Conservation (phyloP, 2,797 vertebrate genomes). For the Delichon dasypus region DNA sequence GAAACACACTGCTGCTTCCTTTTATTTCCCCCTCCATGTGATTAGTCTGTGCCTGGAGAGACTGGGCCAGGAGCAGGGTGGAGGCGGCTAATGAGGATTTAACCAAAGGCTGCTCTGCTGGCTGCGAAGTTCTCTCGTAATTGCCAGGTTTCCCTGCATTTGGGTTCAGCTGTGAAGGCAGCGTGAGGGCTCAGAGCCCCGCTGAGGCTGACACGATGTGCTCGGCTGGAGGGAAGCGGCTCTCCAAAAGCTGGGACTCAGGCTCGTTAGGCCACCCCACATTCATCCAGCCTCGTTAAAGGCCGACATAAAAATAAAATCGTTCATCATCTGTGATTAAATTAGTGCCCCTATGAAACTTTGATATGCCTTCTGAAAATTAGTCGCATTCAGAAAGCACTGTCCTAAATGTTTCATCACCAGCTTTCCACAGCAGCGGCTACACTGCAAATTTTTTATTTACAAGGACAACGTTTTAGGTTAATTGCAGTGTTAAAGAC, state of each 20-base stretch:
- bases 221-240: neutral
- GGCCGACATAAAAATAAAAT: conserved; percentile 7
- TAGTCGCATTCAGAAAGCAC: neutral
- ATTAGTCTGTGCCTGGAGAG: neutral
- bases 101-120: neutral
- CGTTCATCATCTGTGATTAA: conserved; percentile 8
- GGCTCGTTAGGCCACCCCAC: neutral
- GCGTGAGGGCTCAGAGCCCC: neutral
- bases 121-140: neutral
- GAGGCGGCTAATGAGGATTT: neutral
- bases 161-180: neutral
- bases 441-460: conserved; percentile 13
- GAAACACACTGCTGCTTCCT: neutral
- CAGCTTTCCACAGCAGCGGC: neutral
- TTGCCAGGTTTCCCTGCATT: neutral
- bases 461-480: neutral
- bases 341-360: conserved; percentile 47
- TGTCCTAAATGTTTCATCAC: conserved; percentile 56
- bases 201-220: neutral
- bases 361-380: conserved; percentile 47
- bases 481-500: conserved; percentile 19
- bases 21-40: neutral
- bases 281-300: conserved; percentile 21
- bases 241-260: neutral
- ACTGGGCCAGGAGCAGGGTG: neutral